Evolutionary conservation across 2,113 vertebrate species (phyloP).

Genomic region (Nerophis ophidion): DNA sequence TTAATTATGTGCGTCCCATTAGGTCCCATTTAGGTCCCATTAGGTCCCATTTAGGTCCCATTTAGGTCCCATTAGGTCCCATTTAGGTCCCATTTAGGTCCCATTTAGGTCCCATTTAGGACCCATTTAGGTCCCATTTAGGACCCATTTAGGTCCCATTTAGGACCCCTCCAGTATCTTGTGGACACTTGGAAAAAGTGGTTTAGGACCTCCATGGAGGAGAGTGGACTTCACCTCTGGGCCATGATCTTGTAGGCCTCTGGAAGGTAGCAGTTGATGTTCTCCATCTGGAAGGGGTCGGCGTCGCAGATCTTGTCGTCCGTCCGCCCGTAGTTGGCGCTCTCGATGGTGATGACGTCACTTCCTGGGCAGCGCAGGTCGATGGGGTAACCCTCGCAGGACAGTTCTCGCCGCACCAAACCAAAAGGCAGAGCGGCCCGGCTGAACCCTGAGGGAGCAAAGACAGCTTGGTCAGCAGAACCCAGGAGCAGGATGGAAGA

Average conservation of each 20-base stretch:
- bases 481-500: slow-evolving; percentile 26
- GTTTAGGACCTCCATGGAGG: background rate
- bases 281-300: slow-evolving; percentile 99
- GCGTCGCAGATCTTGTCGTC: slow-evolving; percentile 99
- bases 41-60: no score
- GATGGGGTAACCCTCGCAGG: slow-evolving; percentile 97
- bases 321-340: slow-evolving; percentile 95
- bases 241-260: slow-evolving; percentile 99
- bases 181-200: no score
- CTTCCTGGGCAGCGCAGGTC: slow-evolving; percentile 97
- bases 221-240: slow-evolving; percentile 79
- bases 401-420: slow-evolving; percentile 92
- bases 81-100: no score
- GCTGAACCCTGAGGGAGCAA: slow-evolving; percentile 80
- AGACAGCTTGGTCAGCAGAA: slow-evolving; percentile 41
- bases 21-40: no score
- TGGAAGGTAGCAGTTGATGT: slow-evolving; percentile 97
- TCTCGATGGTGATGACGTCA: slow-evolving; percentile 99
- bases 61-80: no score
- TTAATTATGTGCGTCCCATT: no score
- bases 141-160: no score
- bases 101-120: no score
- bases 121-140: no score
- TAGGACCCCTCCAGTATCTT: no score
- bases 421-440: slow-evolving; percentile 93